A percentile compares a stretch with the other conserved stretches of the same genome.
phyloP scores from a whole-genome alignment of 1,140 invertebrate species.

The Nylanderia fulva region DNA sequence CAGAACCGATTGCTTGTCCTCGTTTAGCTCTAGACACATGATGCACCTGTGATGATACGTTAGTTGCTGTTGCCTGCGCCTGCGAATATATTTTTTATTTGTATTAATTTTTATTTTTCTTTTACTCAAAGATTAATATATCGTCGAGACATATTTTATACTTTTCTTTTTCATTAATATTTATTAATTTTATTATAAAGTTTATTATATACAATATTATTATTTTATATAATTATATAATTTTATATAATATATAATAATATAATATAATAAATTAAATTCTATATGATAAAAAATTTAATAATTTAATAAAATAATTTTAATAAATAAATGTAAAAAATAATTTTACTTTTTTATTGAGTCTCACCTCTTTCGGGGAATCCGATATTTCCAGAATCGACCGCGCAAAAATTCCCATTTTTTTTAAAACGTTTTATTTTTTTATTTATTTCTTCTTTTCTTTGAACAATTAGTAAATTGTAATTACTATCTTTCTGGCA shows the following conservation, averaged over 20 bases:
- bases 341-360: background rate
- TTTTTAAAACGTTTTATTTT: background rate
- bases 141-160: too few species aligned
- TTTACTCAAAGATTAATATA: background rate
- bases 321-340: too few species aligned
- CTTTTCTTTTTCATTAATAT: too few species aligned
- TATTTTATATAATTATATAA: too few species aligned
- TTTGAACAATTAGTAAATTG: too few species aligned
- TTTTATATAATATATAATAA: too few species aligned
- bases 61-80: conserved; percentile 87
- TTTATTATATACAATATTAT: too few species aligned
- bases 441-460: background rate
- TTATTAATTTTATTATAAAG: too few species aligned
- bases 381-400: background rate
- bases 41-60: conserved; percentile 96
- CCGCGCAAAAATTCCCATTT: background rate
- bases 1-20: conserved; percentile 94
- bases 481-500: background rate
- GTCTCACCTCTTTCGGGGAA: conserved; percentile 36
- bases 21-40: conserved; percentile 96
- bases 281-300: too few species aligned
- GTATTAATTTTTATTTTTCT: background rate
- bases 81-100: background rate
- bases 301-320: too few species aligned
- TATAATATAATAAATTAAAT: too few species aligned